Evolutionary conservation across 2,113 vertebrate species (phyloP).

Genomic region (Eptesicus fuscus): DNA sequence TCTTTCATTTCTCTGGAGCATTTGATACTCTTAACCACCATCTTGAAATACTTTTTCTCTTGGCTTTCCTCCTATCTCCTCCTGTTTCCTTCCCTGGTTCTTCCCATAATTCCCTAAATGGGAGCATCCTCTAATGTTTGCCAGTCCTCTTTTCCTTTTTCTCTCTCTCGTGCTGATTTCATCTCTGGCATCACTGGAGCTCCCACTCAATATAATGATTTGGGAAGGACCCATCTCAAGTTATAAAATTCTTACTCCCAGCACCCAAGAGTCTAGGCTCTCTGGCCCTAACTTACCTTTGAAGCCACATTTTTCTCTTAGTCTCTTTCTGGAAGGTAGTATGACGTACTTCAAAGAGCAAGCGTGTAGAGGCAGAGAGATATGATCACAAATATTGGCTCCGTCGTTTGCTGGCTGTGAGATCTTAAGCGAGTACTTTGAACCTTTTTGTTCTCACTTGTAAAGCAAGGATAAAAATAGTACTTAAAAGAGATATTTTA

Average conservation of each 20-base stretch:
- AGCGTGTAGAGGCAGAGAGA: constrained; percentile 11
- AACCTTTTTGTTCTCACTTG: constrained; percentile 27
- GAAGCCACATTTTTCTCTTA: not conserved
- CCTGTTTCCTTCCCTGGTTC: not conserved
- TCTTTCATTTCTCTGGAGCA: not conserved
- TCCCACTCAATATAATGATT: not conserved
- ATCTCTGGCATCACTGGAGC: not conserved
- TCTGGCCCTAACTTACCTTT: not conserved
- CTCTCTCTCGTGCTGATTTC: not conserved
- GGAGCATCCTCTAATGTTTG: not conserved
- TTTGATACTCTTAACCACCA: not conserved
- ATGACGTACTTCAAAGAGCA: not conserved
- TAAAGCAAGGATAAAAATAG: constrained; percentile 21
- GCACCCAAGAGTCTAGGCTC: not conserved
- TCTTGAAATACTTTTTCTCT: not conserved
- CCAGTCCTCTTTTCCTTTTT: not conserved
- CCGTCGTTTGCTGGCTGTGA: not conserved
- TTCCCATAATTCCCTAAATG: not conserved
- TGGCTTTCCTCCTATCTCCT: not conserved
- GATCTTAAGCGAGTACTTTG: constrained; percentile 9
- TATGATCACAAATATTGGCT: not conserved
- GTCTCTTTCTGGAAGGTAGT: not conserved
- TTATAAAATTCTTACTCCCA: not conserved
- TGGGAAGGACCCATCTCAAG: not conserved
- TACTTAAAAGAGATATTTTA: not conserved